Base-by-base conservation (phyloP, 2,797 vertebrate species). In the Lithobates sylvaticus region DNA sequence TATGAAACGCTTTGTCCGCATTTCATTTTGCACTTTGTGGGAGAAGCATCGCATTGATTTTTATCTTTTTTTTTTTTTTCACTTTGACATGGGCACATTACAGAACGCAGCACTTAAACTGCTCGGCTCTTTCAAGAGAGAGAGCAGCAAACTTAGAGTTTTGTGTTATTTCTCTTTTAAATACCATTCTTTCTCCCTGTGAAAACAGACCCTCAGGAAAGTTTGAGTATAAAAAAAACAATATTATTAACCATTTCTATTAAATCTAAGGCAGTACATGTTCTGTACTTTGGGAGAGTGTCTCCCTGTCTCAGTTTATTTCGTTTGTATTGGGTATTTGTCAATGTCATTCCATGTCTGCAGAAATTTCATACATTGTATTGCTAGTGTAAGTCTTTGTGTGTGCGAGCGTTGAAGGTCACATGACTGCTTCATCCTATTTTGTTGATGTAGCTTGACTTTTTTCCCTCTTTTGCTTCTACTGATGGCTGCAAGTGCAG, bases 261-360 rank as follows among this genome's bases (percentile, higher is more conserved):
- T 89, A 91, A 91, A 75, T 89, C 76, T 88, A 89, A 90, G 93
- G 89, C 90, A 93, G 92, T 86, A 88, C 87, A 89, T 90, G 84
- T 93, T 94, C 93, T 92, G 91, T 93, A 91, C 92, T 92, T 91
- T 89, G 90, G 89, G 13, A 15, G 93, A 91, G 87, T 91, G 92
- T 93, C 93, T 92, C 93, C 94, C 94, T 94, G 93, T 95, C 92
- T 95, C 92, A 93, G 93, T 94, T 94, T 95, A 94, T 95, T 95
- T 95, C 93, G 91, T 93, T 92, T 93, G 90, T 94, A 93, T 94
- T 93, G 92, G 93, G 76, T 95, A 95, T 95, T 95, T 96, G 94
- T 96, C 95, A 95, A 93, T 94, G 94, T 95, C 94, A 95, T 95
- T 94, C 94, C 94, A 93, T 93, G 94, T 95, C 94, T 93, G 91